Conservation (phyloP, 2,888 invertebrate species). For the Acholoe squamosa region DNA sequence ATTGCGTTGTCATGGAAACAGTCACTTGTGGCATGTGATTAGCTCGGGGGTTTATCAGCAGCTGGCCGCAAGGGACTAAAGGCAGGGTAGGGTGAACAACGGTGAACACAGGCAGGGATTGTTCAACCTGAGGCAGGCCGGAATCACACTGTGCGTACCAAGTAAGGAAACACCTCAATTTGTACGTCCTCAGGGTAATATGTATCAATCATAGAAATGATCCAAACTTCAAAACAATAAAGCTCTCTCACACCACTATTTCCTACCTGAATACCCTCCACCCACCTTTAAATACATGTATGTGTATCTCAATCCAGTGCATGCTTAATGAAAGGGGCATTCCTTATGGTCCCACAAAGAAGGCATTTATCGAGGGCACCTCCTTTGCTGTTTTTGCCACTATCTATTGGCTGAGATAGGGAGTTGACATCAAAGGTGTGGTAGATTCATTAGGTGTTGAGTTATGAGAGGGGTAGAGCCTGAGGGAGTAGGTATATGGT, state of each 20-base stretch:
- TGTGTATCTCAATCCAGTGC: too few relatives aligned
- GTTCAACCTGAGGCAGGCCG: neutral
- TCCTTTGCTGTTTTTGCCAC: too few relatives aligned
- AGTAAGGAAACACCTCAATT: neutral
- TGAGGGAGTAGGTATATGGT: too few relatives aligned
- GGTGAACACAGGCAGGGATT: neutral
- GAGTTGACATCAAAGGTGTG: too few relatives aligned
- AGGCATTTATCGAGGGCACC: too few relatives aligned
- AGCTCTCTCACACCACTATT: neutral
- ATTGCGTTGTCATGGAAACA: constrained; percentile 3
- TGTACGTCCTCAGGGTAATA: neutral
- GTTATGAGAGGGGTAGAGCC: too few relatives aligned
- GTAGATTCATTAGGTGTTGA: too few relatives aligned
- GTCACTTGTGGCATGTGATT: constrained; percentile 14
- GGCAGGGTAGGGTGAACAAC: neutral
- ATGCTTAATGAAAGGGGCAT: too few relatives aligned
- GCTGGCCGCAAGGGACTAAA: neutral
- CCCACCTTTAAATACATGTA: too few relatives aligned
- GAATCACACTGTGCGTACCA: neutral
- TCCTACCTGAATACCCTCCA: too few relatives aligned
- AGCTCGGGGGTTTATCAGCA: neutral
- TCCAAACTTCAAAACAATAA: neutral
- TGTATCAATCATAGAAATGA: constrained; percentile 20
- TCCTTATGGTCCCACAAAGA: too few relatives aligned
- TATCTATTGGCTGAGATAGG: too few relatives aligned